Evolutionary conservation across 2,113 vertebrate species (phyloP), one percentile per base, ranked within the genome.

Genomic region (Grus americana): DNA sequence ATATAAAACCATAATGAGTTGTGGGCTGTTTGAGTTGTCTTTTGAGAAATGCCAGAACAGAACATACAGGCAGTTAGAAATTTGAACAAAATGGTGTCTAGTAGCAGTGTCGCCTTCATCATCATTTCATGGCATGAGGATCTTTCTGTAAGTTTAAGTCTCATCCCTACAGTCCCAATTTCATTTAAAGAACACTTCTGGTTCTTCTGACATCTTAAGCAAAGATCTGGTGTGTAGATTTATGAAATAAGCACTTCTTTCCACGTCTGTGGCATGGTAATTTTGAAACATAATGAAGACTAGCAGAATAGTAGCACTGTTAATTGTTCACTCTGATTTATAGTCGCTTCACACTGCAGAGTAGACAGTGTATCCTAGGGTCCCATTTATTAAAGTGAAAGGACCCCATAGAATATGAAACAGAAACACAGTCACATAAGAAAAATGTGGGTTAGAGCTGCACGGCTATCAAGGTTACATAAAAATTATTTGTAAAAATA

Each of bases 301-400:
- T 8, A 84, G 44, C 4, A 12, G 79, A 88, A 47, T 42, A 50
- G 66, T 50, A 59, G 19, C 21, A 47, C 32, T 78, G 65, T 92
- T 89, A 92, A 89, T 81, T 96, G 71, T 94, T 91, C 42, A 9
- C 42, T 93, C 92, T 94, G 63, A 83, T 96, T 92, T 95, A 74
- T 36, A 86, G 67, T 84, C 6, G 0, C 57, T 80, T 93, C 68
- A 83, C 72, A 78, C 59, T 78, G 71, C 86, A 59, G 79, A 80
- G 52, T 8, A 86, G 75, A 36, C 65, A 42, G 44, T 52, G 68
- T 80, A 55, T 92, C 57, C 47, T 52, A 30, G 47, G 7, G n/a
- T 63, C 55, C 27, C 52, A 44, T 94, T 93, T 88, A 80, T 83
- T 95, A 55, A 47, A 88, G 26, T 63, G 59, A 80, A 92, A 90